Evolutionary conservation across 1,140 invertebrate species (phyloP), one percentile per base, ranked within the genome.

Genomic region (Eubasilissa regina): DNA sequence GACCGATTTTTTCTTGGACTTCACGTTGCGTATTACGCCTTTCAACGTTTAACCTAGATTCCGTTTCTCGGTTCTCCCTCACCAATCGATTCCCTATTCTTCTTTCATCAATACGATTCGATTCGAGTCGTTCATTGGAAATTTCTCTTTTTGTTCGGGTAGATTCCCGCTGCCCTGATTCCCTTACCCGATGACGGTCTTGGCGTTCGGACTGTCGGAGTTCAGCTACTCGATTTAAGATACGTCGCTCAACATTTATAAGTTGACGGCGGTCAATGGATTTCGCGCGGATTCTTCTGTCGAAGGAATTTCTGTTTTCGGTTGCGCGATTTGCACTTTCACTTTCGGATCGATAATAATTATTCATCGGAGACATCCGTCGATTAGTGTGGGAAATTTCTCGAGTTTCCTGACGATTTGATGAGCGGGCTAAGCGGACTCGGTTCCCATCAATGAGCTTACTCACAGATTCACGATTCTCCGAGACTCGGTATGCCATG

Each of bases 241-340:
- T n/a, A 15, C 44, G 56, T 60, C 56, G 66, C 45, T 70, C 66
- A 35, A 35, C 6, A 48, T 70, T 48, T 21, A 0, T 13, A 47
- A 9, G n/a, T 68, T n/a, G 10, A 15, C 66, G 66, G 66, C 66
- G 66, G 21, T 45, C 45, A 11, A 47, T n/a, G 15, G 66, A 70
- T 48, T 70, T 9, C 15, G n/a, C 8, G 55, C 7, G 55, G 17
- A 9, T 0, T 58, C 7, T 35, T 35, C 25, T 35, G 25, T 35
- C 25, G 1, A 35, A 6, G 25, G 25, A 1, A 35, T 35, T 35
- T 35, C 25, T 1, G 25, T 35, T 35, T 35, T 35, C 25, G 25
- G 25, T 35, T 35, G 25, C 25, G 25, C 25, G 25, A 35, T 35
- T 35, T 3, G 25, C 25, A 6, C 25, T 35, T 35, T 35, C 25